Conservation (phyloP, 2,888 invertebrate species). For the Tinea pellionella region DNA sequence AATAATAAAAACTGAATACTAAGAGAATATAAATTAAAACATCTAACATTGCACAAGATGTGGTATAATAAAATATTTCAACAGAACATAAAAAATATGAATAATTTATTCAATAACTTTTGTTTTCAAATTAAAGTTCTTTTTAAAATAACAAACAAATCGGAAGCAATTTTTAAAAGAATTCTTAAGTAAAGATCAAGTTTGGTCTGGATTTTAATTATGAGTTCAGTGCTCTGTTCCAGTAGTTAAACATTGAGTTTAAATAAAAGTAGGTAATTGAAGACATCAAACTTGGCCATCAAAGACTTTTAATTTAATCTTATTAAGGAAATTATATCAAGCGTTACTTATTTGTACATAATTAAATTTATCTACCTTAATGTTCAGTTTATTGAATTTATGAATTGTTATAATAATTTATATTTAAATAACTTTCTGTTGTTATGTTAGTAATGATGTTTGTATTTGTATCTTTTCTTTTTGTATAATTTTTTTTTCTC, state of each 20-base stretch:
- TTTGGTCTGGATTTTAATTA: background rate
- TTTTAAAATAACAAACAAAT: background rate
- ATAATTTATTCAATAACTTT: background rate
- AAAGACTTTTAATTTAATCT: background rate
- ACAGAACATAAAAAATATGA: background rate
- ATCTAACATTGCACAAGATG: background rate
- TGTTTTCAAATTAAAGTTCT: background rate
- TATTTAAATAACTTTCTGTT: too few relatives aligned
- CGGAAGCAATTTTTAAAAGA: background rate
- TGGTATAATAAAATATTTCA: background rate
- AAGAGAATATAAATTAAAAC: background rate
- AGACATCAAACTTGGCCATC: constrained; percentile 1
- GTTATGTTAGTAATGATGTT: too few relatives aligned
- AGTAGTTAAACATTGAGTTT: background rate
- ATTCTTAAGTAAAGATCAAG: background rate
- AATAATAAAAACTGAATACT: too few relatives aligned
- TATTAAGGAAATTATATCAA: constrained; percentile 4
- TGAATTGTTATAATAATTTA: too few relatives aligned
- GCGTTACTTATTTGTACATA: constrained; percentile 3
- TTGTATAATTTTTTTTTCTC: too few relatives aligned
- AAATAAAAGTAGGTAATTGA: background rate
- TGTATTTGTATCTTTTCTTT: too few relatives aligned
- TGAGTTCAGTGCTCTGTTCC: background rate
- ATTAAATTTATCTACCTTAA: background rate
- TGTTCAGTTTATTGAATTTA: background rate